These are phyloP conservation scores for Hypsibius dujardini DNA, from an alignment of 1,140 invertebrate genomes.

Conservation along the genomic window DNA sequence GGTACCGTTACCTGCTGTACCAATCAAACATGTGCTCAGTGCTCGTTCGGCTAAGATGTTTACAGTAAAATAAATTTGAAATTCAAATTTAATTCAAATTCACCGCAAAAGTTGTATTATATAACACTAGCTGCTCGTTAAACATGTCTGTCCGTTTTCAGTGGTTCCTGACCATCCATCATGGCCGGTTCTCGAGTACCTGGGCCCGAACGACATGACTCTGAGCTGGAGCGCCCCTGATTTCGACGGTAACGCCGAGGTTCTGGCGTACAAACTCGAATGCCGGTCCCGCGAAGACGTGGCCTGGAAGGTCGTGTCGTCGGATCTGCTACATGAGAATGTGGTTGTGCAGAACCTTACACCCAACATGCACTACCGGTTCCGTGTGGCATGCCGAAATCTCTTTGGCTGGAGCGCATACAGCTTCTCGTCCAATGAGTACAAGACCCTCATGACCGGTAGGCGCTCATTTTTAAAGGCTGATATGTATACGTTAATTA, in stretches of 20 bases:
- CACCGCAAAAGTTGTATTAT: too few relatives aligned
- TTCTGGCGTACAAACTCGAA: slow-evolving; percentile 33
- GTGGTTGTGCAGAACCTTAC: slow-evolving; percentile 60
- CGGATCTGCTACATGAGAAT: slow-evolving; percentile 83
- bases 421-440: slow-evolving; percentile 34
- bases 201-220: slow-evolving; percentile 30
- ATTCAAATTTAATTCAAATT: too few relatives aligned
- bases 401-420: slow-evolving; percentile 50
- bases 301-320: slow-evolving; percentile 65
- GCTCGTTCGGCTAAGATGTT: slow-evolving; percentile 21
- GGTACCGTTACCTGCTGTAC: too few relatives aligned
- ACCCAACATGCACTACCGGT: slow-evolving; percentile 62
- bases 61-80: slow-evolving; percentile 17
- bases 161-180: slow-evolving; percentile 21
- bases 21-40: too few relatives aligned
- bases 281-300: slow-evolving; percentile 40
- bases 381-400: slow-evolving; percentile 69
- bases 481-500: too few relatives aligned
- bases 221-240: slow-evolving; percentile 35
- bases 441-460: slow-evolving; percentile 28
- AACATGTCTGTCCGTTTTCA: too few relatives aligned
- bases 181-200: slow-evolving; percentile 19
- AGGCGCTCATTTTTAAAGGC: too few relatives aligned
- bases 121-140: too few relatives aligned
- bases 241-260: slow-evolving; percentile 30